Conservation (phyloP, 2,888 invertebrate genomes). For the Athrips mouffetella region DNA sequence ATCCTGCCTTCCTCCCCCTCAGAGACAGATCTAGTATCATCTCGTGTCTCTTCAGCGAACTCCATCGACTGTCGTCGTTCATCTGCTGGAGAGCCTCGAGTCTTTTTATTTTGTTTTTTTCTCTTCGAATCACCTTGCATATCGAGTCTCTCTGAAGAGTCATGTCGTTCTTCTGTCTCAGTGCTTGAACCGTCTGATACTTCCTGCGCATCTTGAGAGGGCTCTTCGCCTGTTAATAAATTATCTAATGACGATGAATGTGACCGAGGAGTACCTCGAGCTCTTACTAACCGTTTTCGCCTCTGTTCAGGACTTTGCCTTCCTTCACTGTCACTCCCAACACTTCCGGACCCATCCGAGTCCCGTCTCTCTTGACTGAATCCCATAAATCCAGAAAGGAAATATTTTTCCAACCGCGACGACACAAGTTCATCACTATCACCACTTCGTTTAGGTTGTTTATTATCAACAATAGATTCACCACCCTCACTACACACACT, state of each 20-base stretch:
- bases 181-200: constrained; percentile 87
- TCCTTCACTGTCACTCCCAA: constrained; percentile 94
- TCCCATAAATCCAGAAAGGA: constrained; percentile 90
- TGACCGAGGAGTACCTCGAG: constrained; percentile 89
- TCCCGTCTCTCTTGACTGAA: constrained; percentile 87
- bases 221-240: constrained; percentile 81
- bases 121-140: constrained; percentile 90
- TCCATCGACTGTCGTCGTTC: constrained; percentile 82
- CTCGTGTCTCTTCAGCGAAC: constrained; percentile 78
- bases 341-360: constrained; percentile 90
- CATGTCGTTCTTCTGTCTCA: constrained; percentile 82
- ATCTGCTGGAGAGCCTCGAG: constrained; percentile 77
- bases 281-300: constrained; percentile 87
- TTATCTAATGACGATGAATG: constrained; percentile 91
- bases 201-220: constrained; percentile 73
- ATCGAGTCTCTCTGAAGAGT: constrained; percentile 84
- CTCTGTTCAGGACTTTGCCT: constrained; percentile 92
- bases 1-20: constrained; percentile 83
- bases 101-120: constrained; percentile 88
- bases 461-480: constrained; percentile 83
- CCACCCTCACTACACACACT: constrained; percentile 91
- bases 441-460: constrained; percentile 72
- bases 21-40: constrained; percentile 78
- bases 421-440: constrained; percentile 88
- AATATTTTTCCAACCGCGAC: constrained; percentile 92